These are phyloP conservation scores for Caenorhabditis remanei DNA, from an alignment of 1,140 invertebrate genomes.

Conservation along the genomic window DNA sequence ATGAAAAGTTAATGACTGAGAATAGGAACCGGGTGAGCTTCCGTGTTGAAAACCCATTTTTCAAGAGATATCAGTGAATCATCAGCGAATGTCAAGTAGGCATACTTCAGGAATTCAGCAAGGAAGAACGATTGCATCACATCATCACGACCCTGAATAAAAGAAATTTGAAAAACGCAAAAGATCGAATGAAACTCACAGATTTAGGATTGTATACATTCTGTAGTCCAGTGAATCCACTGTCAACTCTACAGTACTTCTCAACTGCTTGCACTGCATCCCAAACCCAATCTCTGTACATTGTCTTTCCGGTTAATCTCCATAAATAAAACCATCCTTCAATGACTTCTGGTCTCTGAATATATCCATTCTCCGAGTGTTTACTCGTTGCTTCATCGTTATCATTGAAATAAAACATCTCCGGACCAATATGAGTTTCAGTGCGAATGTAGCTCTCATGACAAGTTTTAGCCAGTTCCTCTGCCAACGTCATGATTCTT, in stretches of 20 bases:
- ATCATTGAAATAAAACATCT: conserved; percentile 73
- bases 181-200: conserved; percentile 74
- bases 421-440: conserved; percentile 70
- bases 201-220: conserved; percentile 91
- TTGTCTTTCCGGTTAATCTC: conserved; percentile 93
- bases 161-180: neutral
- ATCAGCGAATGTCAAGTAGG: conserved; percentile 95
- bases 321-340: conserved; percentile 98
- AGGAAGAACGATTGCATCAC: conserved; percentile 95
- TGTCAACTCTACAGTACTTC: conserved; percentile 90
- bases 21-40: conserved; percentile 89
- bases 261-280: conserved; percentile 92
- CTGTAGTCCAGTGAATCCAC: conserved; percentile 91
- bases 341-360: conserved; percentile 94
- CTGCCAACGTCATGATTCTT: conserved; percentile 88
- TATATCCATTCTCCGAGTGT: conserved; percentile 83
- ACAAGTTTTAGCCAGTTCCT: conserved; percentile 92
- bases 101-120: conserved; percentile 98
- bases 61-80: conserved; percentile 91
- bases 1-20: conserved; percentile 37
- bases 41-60: conserved; percentile 98
- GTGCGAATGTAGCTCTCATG: conserved; percentile 92
- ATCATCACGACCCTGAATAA: conserved; percentile 86
- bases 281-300: conserved; percentile 98
- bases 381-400: conserved; percentile 68